These are phyloP conservation scores for Drosophila yooni DNA, from an alignment of 2,888 invertebrate species.

Conservation along the genomic window DNA sequence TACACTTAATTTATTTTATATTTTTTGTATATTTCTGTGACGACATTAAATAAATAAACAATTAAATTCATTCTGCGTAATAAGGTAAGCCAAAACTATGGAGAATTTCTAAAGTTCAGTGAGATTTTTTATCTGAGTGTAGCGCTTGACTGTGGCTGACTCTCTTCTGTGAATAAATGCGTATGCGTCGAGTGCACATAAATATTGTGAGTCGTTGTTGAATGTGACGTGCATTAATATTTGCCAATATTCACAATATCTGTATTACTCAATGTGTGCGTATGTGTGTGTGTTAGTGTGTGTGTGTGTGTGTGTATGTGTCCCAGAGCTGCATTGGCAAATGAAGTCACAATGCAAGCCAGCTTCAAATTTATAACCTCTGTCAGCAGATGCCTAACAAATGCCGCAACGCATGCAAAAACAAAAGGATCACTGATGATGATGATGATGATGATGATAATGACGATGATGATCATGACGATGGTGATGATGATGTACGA, in stretches of 20 bases:
- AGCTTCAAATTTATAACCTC: slow-evolving; percentile 56
- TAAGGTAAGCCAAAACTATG: background rate
- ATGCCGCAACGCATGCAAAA: slow-evolving; percentile 46
- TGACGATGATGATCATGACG: slow-evolving; percentile 7
- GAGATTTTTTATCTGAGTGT: slow-evolving; percentile 20
- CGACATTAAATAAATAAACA: too few species aligned
- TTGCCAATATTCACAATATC: slow-evolving; percentile 61
- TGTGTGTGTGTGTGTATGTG: slow-evolving; percentile 18
- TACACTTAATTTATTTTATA: background rate
- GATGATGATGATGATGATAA: slow-evolving; percentile 28
- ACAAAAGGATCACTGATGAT: slow-evolving; percentile 44
- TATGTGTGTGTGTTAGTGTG: slow-evolving; percentile 10
- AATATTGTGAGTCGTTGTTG: slow-evolving; percentile 43
- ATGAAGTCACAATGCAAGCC: slow-evolving; percentile 65
- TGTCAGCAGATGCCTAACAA: slow-evolving; percentile 50
- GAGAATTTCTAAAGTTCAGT: background rate
- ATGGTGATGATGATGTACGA: slow-evolving; percentile 41
- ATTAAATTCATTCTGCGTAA: background rate
- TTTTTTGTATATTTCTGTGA: too few species aligned
- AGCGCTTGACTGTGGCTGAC: slow-evolving; percentile 19
- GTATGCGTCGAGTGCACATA: slow-evolving; percentile 48
- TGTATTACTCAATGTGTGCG: background rate
- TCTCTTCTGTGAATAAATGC: slow-evolving; percentile 45
- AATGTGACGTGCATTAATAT: slow-evolving; percentile 69
- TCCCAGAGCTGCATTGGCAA: slow-evolving; percentile 45